phyloP scores from a whole-genome alignment of 1,140 invertebrate species.

The Heliconius eleuchia region DNA sequence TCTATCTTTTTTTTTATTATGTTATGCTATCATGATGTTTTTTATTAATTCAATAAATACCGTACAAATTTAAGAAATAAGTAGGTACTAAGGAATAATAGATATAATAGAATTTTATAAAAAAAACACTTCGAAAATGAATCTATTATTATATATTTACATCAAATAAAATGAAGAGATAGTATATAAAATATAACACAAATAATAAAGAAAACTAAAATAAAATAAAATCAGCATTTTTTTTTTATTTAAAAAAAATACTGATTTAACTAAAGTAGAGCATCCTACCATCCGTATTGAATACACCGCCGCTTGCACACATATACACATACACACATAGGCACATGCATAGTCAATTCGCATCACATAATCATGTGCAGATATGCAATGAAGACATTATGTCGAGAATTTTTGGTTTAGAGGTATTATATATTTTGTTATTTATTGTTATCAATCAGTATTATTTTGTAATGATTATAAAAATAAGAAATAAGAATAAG shows the following conservation, averaged over 20 bases:
- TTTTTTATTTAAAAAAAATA: neutral
- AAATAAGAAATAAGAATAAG: too few species aligned
- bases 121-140: too few species aligned
- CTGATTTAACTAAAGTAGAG: conserved; percentile 41
- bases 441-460: neutral
- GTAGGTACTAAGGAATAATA: too few species aligned
- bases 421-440: neutral
- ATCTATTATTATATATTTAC: too few species aligned
- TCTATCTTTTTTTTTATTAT: too few species aligned
- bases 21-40: too few species aligned
- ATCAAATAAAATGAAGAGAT: too few species aligned
- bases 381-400: conserved; percentile 56
- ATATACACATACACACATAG: conserved; percentile 44
- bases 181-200: too few species aligned
- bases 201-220: neutral
- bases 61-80: too few species aligned
- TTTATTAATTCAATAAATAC: too few species aligned
- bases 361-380: conserved; percentile 48
- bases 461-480: too few species aligned
- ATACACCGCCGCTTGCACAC: conserved; percentile 39
- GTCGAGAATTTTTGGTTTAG: conserved; percentile 7
- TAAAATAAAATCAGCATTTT: neutral
- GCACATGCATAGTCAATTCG: conserved; percentile 46
- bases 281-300: conserved; percentile 24
- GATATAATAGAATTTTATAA: too few species aligned